A percentile compares a stretch with the other conserved stretches of the same genome.
Conservation (phyloP, 2,113 vertebrate genomes). For the Saccopteryx bilineata region DNA sequence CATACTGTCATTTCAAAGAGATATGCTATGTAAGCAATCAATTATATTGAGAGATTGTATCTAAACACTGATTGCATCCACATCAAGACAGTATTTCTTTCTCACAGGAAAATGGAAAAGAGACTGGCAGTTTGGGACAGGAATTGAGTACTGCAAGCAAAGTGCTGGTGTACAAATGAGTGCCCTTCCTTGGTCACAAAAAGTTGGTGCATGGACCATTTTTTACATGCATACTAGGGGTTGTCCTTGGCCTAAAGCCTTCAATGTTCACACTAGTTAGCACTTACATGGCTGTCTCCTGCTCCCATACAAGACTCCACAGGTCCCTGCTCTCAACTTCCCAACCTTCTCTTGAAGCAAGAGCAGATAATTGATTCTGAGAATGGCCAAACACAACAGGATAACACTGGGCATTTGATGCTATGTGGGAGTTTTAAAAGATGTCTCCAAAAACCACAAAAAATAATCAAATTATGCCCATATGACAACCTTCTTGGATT, state of each 20-base stretch:
- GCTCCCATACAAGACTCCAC: fast-evolving
- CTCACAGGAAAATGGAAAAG: not conserved
- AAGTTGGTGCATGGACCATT: fast-evolving
- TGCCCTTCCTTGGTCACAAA: not conserved
- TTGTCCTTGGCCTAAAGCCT: not conserved
- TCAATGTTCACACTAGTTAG: fast-evolving
- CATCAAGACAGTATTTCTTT: not conserved
- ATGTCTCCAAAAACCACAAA: not conserved
- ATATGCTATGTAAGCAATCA: not conserved
- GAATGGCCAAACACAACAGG: not conserved
- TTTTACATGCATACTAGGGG: not conserved
- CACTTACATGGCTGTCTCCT: not conserved
- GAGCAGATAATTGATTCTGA: not conserved
- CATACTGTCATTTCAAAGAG: not conserved
- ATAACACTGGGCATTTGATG: not conserved
- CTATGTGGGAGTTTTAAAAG: not conserved
- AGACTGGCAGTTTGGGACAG: not conserved
- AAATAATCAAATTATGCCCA: not conserved
- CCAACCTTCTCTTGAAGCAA: not conserved
- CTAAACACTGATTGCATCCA: not conserved
- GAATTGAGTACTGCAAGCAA: fast-evolving
- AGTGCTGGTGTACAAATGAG: not conserved
- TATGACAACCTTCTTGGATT: not conserved
- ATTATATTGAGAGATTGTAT: not conserved
- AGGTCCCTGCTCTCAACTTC: not conserved